phyloP scores from a whole-genome alignment of 1,140 invertebrate genomes.

The Drosophila subpulchrella region DNA sequence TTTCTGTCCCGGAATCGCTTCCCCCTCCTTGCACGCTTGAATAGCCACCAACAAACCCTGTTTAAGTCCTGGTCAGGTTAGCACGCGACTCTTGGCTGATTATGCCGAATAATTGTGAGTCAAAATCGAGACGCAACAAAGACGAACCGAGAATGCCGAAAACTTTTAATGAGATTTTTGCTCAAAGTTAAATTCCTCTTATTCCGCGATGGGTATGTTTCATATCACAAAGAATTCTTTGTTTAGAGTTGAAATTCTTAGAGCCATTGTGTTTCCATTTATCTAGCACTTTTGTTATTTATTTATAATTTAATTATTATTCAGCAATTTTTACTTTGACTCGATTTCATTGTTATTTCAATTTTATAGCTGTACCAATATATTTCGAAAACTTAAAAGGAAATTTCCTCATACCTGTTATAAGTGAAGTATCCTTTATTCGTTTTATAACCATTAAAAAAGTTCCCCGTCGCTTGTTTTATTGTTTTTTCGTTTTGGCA shows the following conservation, averaged over 20 bases:
- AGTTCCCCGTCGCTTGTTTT: background rate
- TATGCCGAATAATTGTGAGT: conserved; percentile 64
- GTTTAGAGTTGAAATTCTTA: too few relatives aligned
- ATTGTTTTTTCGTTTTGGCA: conserved; percentile 1
- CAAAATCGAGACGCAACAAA: conserved; percentile 58
- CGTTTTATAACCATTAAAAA: background rate
- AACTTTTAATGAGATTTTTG: conserved; percentile 81
- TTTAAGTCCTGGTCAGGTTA: conserved; percentile 55
- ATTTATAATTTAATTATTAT: too few relatives aligned
- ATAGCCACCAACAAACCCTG: conserved; percentile 32
- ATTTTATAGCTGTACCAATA: too few relatives aligned
- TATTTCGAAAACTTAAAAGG: background rate
- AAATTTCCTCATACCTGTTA: too few relatives aligned
- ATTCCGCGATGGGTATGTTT: conserved; percentile 3
- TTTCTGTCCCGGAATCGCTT: conserved; percentile 16
- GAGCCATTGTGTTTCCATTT: too few relatives aligned
- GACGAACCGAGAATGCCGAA: conserved; percentile 53
- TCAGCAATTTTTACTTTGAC: too few relatives aligned
- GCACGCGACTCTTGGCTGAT: conserved; percentile 52
- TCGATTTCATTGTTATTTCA: too few relatives aligned
- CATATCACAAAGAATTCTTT: background rate
- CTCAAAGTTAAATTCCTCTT: conserved; percentile 42
- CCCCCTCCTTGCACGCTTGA: conserved; percentile 32
- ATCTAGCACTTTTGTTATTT: too few relatives aligned
- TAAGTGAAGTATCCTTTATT: background rate